These are phyloP conservation scores for Agriopis leucophaearia DNA, from an alignment of 2,888 invertebrate species.

Conservation along the genomic window DNA sequence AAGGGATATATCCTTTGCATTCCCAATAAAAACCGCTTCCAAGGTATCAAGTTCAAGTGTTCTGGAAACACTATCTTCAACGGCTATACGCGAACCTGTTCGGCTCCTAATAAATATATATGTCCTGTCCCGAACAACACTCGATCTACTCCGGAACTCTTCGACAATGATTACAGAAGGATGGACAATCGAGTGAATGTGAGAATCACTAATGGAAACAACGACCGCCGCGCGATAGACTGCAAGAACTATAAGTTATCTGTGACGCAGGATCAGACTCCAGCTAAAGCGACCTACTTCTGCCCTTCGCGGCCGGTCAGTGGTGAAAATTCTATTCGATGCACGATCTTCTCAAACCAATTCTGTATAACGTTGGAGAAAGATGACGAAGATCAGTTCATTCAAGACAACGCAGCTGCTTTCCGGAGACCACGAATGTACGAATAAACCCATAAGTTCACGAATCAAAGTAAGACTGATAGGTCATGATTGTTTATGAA, in stretches of 20 bases:
- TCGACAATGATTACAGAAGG: conserved; percentile 56
- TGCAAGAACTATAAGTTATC: conserved; percentile 80
- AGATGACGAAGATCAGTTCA: conserved; percentile 72
- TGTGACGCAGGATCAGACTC: conserved; percentile 68
- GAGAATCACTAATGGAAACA: conserved; percentile 22
- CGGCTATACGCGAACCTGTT: conserved; percentile 73
- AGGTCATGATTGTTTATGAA: conserved; percentile 13
- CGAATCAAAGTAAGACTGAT: conserved; percentile 36
- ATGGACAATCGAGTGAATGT: conserved; percentile 50
- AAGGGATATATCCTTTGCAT: conserved; percentile 82
- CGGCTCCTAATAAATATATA: conserved; percentile 72
- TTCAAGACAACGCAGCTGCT: conserved; percentile 60
- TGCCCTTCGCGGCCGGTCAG: conserved; percentile 71
- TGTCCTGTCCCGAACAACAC: conserved; percentile 68
- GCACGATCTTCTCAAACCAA: conserved; percentile 79
- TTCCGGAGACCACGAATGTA: conserved; percentile 66
- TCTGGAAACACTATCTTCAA: conserved; percentile 78
- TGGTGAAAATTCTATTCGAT: conserved; percentile 66
- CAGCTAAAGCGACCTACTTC: conserved; percentile 72
- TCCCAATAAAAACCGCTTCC: conserved; percentile 75
- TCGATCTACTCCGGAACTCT: conserved; percentile 55
- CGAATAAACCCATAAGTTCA: conserved; percentile 13
- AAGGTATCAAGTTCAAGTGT: conserved; percentile 80
- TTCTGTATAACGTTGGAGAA: conserved; percentile 77
- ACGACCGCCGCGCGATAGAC: conserved; percentile 58